Evolutionary conservation across 2,113 vertebrate genomes (phyloP).

Genomic region (Amphiprion percula): DNA sequence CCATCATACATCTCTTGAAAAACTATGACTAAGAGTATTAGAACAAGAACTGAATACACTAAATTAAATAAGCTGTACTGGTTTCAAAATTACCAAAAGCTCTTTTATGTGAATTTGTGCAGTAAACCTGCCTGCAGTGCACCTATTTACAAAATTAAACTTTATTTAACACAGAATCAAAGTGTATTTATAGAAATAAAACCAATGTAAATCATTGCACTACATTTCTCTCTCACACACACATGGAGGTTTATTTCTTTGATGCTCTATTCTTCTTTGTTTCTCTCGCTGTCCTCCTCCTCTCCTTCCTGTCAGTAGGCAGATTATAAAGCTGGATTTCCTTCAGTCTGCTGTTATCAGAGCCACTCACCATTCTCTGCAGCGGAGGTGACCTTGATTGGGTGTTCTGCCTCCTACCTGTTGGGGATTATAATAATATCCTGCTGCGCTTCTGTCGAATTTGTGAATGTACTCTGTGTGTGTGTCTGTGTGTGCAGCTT

Average conservation of each 20-base stretch:
- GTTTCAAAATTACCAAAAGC: background rate
- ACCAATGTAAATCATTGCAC: background rate
- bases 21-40: too few species aligned
- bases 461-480: constrained; percentile 29
- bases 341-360: constrained; percentile 50
- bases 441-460: constrained; percentile 58
- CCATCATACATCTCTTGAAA: too few species aligned
- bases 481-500: constrained; percentile 39
- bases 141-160: constrained; percentile 5
- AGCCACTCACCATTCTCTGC: constrained; percentile 38
- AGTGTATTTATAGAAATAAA: background rate
- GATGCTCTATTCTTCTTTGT: constrained; percentile 39
- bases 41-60: background rate
- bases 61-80: background rate
- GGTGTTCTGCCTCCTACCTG: constrained; percentile 64
- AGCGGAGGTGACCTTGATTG: constrained; percentile 72
- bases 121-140: background rate
- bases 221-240: background rate
- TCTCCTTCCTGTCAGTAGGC: constrained; percentile 23
- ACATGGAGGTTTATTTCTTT: constrained; percentile 27
- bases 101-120: background rate
- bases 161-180: background rate
- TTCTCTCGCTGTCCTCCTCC: constrained; percentile 17
- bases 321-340: constrained; percentile 62
- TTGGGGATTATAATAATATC: constrained; percentile 73